Percentiles rank a stretch among this genome's conserved stretches.
Conservation (phyloP, 2,888 invertebrate species). For the Pteria penguin region DNA sequence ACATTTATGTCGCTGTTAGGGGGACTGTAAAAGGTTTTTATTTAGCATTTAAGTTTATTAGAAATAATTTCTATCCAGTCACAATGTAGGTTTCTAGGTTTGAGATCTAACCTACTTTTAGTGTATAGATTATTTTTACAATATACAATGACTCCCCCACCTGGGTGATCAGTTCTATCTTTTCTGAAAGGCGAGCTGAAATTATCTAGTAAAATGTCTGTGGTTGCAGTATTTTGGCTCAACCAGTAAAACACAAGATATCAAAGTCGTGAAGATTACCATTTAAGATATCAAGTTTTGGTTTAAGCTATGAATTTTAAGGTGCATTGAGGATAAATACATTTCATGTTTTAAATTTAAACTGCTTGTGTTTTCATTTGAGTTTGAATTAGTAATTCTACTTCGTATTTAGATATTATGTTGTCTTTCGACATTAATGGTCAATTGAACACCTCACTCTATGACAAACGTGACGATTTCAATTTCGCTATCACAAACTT, state of each 20-base stretch:
- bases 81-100: not conserved
- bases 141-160: not conserved
- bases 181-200: not conserved
- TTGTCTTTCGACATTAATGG: no score
- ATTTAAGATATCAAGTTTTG: not conserved
- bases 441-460: no score
- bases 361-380: no score
- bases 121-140: not conserved
- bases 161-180: not conserved
- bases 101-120: not conserved
- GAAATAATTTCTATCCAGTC: not conserved
- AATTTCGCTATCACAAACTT: no score
- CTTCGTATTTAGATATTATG: no score
- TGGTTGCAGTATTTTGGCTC: not conserved
- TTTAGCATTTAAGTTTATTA: not conserved
- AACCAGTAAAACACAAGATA: not conserved
- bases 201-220: not conserved
- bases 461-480: no score
- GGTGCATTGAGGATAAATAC: not conserved
- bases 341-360: not conserved
- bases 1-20: not conserved
- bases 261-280: not conserved
- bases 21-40: not conserved
- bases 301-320: constrained; percentile 6
- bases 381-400: no score